Evolutionary conservation across 2,888 invertebrate genomes (phyloP), one percentile per base, ranked within the genome.

Genomic region (Pemphredon lugubris): DNA sequence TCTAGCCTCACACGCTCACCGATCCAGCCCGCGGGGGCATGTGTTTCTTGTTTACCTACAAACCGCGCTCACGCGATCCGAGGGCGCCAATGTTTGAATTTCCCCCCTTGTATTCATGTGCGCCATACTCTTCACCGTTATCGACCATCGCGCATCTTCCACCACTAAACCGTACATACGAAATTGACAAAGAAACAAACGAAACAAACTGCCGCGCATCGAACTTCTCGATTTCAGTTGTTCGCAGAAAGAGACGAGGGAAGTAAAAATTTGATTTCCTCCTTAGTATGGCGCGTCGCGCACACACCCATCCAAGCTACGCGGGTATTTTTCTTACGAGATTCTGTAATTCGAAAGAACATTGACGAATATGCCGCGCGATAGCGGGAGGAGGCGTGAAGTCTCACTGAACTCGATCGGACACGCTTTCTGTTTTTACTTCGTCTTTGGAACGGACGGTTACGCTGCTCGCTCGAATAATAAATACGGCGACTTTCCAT

Each of bases 351-450:
- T 14, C n/a, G n/a, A 20, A 44, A 40, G 23, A 53, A 51, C 37
- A 37, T 34, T 6, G 54, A 37, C 34, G 32, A 48, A 26, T 6
- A 54, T 13, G 50, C 39, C 44, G 45, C 47, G 39, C 14, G 48
- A 13, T 20, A 26, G 26, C 26, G 26, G 40, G 40, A 26, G 61
- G 59, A 65, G 68, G 53, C 63, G 74, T 61, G 55, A 73, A 77
- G 72, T 79, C 72, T 74, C 67, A 65, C 39, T 63, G 67, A 61
- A 75, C 72, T 81, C 60, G 57, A 69, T 66, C 67, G 77, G 82
- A 81, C 75, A 82, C 81, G 81, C 82, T 81, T 81, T 81, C 81
- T 82, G 81, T 82, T 81, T 81, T 81, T 82, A 73, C 75, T 64
- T 77, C 58, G 71, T 53, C 70, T 75, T 66, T 71, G 68, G 75